Conservation (phyloP, 2,113 vertebrate genomes). For the Myanophis thanlyinensis region DNA sequence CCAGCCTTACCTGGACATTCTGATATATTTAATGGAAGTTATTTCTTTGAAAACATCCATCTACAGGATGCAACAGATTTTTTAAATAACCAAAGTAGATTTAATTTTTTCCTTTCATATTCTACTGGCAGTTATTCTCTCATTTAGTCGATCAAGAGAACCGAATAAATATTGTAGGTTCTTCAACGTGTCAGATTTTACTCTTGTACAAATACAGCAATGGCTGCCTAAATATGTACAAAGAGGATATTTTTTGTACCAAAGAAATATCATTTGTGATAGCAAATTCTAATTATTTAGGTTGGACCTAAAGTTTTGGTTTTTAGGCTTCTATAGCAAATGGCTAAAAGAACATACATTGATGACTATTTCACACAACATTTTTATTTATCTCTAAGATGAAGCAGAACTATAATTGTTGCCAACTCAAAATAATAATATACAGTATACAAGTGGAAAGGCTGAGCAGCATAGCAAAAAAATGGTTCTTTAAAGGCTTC, state of each 20-base stretch:
- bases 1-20: neutral
- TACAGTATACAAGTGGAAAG: neutral
- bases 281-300: neutral
- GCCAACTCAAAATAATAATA: neutral
- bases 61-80: neutral
- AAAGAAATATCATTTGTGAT: neutral
- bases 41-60: neutral
- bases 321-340: neutral
- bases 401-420: neutral
- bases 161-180: neutral
- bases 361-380: neutral
- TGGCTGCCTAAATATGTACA: neutral
- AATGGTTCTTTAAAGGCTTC: neutral
- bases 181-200: neutral
- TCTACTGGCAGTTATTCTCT: neutral
- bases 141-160: neutral
- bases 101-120: neutral
- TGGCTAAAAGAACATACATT: neutral
- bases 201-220: neutral
- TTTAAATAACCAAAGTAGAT: neutral
- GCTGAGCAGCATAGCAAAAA: neutral
- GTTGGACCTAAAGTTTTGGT: neutral
- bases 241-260: neutral
- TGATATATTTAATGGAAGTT: neutral
- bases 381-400: neutral